These are phyloP conservation scores for Peromyscus maniculatus DNA, from an alignment of 2,113 vertebrate genomes.

Conservation along the genomic window DNA sequence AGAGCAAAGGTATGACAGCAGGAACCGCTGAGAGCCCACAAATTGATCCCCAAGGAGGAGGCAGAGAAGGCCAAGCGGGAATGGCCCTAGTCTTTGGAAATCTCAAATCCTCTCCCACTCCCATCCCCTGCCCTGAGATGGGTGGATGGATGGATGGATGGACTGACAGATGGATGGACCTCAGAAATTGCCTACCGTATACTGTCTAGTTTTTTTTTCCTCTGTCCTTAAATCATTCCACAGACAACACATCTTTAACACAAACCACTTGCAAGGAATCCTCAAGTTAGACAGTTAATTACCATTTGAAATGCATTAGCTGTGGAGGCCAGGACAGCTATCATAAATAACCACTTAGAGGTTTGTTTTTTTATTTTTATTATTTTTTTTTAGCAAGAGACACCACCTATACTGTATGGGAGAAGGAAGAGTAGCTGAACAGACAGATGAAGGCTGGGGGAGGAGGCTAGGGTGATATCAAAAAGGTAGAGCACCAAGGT, in stretches of 20 bases:
- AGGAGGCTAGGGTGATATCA: neutral
- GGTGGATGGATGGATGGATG: neutral
- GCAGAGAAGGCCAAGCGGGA: neutral
- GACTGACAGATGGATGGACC: neutral
- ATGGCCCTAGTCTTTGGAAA: neutral
- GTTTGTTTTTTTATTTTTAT: neutral
- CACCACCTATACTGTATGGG: no score
- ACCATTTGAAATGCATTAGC: neutral
- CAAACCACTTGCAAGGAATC: neutral
- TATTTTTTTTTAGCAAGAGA: neutral
- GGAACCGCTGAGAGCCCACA: neutral
- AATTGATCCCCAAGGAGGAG: neutral
- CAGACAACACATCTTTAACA: neutral
- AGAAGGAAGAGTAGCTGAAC: neutral
- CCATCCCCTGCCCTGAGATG: neutral
- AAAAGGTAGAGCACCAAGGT: no score
- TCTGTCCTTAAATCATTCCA: neutral
- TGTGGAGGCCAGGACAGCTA: neutral
- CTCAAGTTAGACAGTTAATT: neutral
- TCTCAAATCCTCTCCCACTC: neutral
- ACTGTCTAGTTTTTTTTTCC: neutral
- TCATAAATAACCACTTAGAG: constrained; percentile 4
- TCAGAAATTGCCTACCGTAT: neutral
- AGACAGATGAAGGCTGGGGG: neutral
- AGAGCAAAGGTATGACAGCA: neutral